Percentiles rank a stretch among this genome's conserved stretches.
These are phyloP conservation scores for Arctocebus calabarensis DNA, from an alignment of 2,797 vertebrate species.

Conservation along the genomic window DNA sequence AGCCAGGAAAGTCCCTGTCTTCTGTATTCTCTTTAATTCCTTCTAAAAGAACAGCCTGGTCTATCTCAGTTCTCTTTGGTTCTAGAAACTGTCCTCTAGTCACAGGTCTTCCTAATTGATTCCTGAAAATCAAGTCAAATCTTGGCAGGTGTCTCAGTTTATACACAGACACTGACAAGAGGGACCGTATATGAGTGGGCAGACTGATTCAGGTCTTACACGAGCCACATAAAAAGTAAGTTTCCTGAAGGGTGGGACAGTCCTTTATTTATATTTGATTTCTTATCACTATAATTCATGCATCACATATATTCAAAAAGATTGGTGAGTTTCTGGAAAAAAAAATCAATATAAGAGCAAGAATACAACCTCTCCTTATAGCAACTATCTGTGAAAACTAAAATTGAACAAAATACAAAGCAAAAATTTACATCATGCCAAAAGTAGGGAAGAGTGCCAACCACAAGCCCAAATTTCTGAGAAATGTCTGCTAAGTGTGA, in stretches of 20 bases:
- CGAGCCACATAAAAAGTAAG: neutral
- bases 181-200: neutral
- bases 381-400: neutral
- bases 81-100: neutral
- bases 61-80: neutral
- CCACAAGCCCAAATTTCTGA: neutral
- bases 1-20: neutral
- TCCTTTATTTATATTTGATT: neutral
- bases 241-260: neutral
- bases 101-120: neutral
- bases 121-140: neutral
- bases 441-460: neutral
- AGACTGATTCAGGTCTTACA: neutral
- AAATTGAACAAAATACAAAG: neutral
- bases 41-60: neutral
- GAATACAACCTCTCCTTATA: neutral
- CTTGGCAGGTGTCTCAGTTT: neutral
- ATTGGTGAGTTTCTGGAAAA: neutral
- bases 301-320: neutral
- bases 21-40: neutral
- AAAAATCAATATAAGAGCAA: neutral
- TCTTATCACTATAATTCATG: neutral
- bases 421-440: neutral
- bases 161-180: neutral
- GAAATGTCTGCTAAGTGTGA: neutral